These are phyloP conservation scores for Oreochromis mossambicus DNA, from an alignment of 2,797 vertebrate species.

Conservation along the genomic window DNA sequence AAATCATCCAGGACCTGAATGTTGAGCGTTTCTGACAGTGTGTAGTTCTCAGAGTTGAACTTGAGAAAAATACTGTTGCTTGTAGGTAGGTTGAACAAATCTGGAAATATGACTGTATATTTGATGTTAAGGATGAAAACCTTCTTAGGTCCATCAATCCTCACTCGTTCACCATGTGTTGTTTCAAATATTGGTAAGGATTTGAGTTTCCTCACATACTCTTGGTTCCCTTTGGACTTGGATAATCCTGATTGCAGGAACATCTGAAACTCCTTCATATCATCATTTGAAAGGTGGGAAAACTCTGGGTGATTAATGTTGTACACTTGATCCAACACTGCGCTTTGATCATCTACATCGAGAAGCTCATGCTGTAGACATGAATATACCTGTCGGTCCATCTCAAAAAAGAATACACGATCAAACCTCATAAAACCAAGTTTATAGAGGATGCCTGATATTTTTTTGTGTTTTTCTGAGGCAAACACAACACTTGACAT, in stretches of 20 bases:
- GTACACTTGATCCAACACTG: slow-evolving; percentile 59
- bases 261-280: slow-evolving; percentile 41
- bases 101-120: slow-evolving; percentile 8
- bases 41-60: not conserved
- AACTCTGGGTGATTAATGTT: slow-evolving; percentile 49
- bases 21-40: slow-evolving; percentile 6
- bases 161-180: slow-evolving; percentile 38
- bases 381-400: rapidly evolving
- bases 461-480: not conserved
- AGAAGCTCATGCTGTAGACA: slow-evolving; percentile 41
- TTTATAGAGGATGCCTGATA: slow-evolving; percentile 58
- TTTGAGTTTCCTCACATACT: slow-evolving; percentile 55
- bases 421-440: slow-evolving; percentile 67
- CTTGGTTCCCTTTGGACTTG: slow-evolving; percentile 6
- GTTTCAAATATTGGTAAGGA: slow-evolving; percentile 76
- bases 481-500: slow-evolving; percentile 35
- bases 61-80: slow-evolving; percentile 58
- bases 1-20: slow-evolving; percentile 53
- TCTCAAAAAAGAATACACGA: not conserved
- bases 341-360: slow-evolving; percentile 31
- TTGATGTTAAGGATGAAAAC: slow-evolving; percentile 49
- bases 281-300: slow-evolving; percentile 23
- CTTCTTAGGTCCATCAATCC: slow-evolving; percentile 37
- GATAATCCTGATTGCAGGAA: slow-evolving; percentile 57
- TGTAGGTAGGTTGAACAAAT: slow-evolving; percentile 43